phyloP scores from a whole-genome alignment of 1,140 invertebrate species.

The Zaprionus taronus region DNA sequence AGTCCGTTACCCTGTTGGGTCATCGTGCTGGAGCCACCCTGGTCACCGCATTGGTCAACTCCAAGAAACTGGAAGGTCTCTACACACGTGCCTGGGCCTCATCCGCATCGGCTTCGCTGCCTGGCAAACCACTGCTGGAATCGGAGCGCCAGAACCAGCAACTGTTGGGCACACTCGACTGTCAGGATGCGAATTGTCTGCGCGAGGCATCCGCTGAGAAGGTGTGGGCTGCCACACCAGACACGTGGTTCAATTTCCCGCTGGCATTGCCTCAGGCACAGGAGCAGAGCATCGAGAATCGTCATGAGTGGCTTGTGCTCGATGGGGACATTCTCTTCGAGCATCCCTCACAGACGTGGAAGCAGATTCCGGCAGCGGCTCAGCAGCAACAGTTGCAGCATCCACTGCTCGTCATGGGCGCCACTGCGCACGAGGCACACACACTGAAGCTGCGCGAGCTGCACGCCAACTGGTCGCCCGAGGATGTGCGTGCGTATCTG shows the following conservation, averaged over 20 bases:
- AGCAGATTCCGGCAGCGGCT: constrained; percentile 59
- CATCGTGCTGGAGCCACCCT: constrained; percentile 92
- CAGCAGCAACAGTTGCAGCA: constrained; percentile 61
- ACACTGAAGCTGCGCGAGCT: constrained; percentile 86
- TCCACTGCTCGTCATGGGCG: constrained; percentile 88
- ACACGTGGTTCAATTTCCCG: constrained; percentile 88
- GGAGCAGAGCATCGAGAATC: constrained; percentile 84
- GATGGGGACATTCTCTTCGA: constrained; percentile 89
- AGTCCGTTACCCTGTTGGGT: constrained; percentile 91
- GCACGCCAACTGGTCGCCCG: constrained; percentile 87
- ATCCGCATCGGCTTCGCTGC: constrained; percentile 89
- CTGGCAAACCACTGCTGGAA: constrained; percentile 86
- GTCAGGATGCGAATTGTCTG: constrained; percentile 86
- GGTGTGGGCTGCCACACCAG: constrained; percentile 88
- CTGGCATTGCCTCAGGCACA: constrained; percentile 86
- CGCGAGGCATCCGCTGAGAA: constrained; percentile 87
- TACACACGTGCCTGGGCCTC: constrained; percentile 91
- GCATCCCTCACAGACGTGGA: constrained; percentile 87
- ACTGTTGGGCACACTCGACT: constrained; percentile 86
- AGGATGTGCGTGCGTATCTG: constrained; percentile 87
- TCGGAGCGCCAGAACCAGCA: constrained; percentile 87
- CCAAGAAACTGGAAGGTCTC: constrained; percentile 86
- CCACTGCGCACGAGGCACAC: constrained; percentile 89
- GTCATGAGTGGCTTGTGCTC: constrained; percentile 90
- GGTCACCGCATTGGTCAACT: constrained; percentile 88